Evolutionary conservation across 2,113 vertebrate genomes (phyloP), one percentile per base, ranked within the genome.

Genomic region (Caranx ignobilis): DNA sequence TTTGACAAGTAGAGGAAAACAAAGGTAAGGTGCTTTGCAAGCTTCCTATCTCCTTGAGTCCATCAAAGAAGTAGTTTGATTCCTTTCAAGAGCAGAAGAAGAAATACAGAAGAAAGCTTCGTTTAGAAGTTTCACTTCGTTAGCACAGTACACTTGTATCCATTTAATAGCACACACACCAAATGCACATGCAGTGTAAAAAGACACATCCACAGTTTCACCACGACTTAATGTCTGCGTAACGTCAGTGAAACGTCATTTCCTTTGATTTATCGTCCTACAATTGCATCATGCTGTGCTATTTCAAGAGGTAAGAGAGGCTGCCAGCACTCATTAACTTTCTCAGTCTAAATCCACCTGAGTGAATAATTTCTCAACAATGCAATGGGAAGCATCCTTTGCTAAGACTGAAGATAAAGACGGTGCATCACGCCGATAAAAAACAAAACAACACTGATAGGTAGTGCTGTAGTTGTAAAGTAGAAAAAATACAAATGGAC

Each of bases 311-410:
- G 56, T 66, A 73, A 50, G 72, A 72, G 56, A 70, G 47, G 45
- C 55, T 77, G 75, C 76, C 74, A 72, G 56, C 59, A 75, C 16
- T 37, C 31, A 72, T 85, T 66, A 72, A 66, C 75, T 66, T 77
- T 65, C 60, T 59, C 65, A 68, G 48, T 57, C 18, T 61, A 74
- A 85, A 73, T 84, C 63, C 71, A 82, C 13, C 50, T 69, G 37
- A 71, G 34, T 69, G n/a, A 85, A 71, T 62, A 84, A 55, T 84
- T 77, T 69, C 59, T 74, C 50, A 82, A 65, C 71, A 77, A 43
- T 57, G 18, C 37, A 71, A 16, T 52, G 32, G 82, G 32, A 35
- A 45, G 2, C 45, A 77, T 56, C 43, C 10, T 77, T 83, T 54
- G 70, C 57, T 48, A 65, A n/a, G 37, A 37, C 76, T 77, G n/a